Evolutionary conservation across 2,113 vertebrate genomes (phyloP).

Genomic region (Madoqua kirkii): DNA sequence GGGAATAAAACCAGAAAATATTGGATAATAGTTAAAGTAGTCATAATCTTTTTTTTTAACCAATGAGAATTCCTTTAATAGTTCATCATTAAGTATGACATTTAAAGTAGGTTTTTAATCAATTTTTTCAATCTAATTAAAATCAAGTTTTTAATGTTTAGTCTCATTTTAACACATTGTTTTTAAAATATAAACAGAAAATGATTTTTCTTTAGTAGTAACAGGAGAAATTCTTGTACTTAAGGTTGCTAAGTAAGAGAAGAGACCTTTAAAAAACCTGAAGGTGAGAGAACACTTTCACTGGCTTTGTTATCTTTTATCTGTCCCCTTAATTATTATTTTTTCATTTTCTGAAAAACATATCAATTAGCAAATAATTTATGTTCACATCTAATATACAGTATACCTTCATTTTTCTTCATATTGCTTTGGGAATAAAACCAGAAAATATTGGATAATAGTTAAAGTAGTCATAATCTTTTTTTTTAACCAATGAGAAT

Average conservation of each 20-base stretch:
- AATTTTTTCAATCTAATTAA: slow-evolving; percentile 17
- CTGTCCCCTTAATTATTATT: not conserved
- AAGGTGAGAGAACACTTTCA: not conserved
- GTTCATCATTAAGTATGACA: not conserved
- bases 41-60: not conserved
- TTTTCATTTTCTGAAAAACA: not conserved
- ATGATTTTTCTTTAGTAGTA: not conserved
- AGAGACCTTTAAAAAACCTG: not conserved
- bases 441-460: not conserved
- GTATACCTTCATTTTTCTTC: slow-evolving; percentile 10
- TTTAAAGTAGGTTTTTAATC: not conserved
- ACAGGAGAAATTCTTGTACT: not conserved
- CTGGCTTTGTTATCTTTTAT: not conserved
- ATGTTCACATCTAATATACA: not conserved
- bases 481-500: not conserved
- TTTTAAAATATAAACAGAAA: not conserved
- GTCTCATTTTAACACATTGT: not conserved
- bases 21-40: not conserved
- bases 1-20: not conserved
- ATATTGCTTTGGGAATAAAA: slow-evolving; percentile 22
- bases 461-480: not conserved
- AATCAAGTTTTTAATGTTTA: not conserved
- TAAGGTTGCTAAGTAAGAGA: not conserved
- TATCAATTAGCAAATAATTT: not conserved
- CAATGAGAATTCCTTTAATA: not conserved